These are phyloP conservation scores for Heterotis niloticus DNA, from an alignment of 2,113 vertebrate species.

Conservation along the genomic window DNA sequence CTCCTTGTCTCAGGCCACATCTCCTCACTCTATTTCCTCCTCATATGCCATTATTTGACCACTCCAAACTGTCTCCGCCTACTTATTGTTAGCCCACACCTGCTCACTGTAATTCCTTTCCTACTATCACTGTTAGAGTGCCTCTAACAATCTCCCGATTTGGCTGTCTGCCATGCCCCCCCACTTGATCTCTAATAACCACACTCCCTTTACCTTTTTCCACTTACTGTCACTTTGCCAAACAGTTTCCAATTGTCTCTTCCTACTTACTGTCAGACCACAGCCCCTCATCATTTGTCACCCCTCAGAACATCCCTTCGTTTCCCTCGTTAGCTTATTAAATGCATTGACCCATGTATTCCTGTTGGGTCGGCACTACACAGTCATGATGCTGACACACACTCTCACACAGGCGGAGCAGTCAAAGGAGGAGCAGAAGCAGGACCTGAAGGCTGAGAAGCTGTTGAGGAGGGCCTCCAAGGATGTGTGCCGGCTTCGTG, in stretches of 20 bases:
- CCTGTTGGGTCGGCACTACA: not conserved
- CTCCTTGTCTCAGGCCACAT: not conserved
- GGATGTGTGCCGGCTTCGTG: conserved; percentile 73
- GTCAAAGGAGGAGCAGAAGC: conserved; percentile 72
- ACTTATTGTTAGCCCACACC: not conserved
- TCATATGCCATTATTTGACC: not conserved
- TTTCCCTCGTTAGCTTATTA: not conserved
- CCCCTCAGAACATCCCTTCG: not conserved
- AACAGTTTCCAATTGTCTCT: not conserved
- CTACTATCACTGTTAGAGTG: too few relatives aligned
- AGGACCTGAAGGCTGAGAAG: conserved; percentile 68
- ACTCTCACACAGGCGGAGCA: conserved; percentile 65
- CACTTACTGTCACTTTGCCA: not conserved
- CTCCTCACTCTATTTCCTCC: not conserved
- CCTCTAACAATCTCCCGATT: too few relatives aligned
- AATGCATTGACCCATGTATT: not conserved
- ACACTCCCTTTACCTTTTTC: too few relatives aligned
- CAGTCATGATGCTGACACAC: too few relatives aligned
- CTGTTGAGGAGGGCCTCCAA: conserved; percentile 75
- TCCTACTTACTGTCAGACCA: not conserved
- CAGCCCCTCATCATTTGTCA: not conserved
- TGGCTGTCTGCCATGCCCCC: too few relatives aligned
- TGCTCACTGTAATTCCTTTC: not conserved
- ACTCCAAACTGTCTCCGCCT: not conserved
- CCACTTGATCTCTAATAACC: too few relatives aligned